A percentile compares a stretch with the other conserved stretches of the same genome.
These are phyloP conservation scores for Agrilus mali DNA, from an alignment of 2,888 invertebrate species.

Conservation along the genomic window DNA sequence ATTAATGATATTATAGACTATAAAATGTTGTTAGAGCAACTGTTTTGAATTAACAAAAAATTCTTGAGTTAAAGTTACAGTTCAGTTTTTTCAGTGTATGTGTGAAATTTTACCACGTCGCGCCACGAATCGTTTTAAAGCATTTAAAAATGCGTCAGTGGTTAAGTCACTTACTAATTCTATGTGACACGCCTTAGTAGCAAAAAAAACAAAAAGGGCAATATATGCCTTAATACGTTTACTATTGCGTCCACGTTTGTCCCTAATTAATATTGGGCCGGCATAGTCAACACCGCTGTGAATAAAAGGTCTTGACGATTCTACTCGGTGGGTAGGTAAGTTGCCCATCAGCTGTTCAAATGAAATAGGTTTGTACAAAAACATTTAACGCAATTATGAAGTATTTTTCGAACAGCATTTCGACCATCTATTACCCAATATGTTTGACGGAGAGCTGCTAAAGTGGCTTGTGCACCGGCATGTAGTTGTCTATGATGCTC, in stretches of 20 bases:
- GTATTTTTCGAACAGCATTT: slow-evolving; percentile 2
- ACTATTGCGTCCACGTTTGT: slow-evolving; percentile 10
- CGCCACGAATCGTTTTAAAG: slow-evolving; percentile 10
- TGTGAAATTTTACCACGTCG: slow-evolving; percentile 8
- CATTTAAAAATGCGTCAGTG: slow-evolving; percentile 10
- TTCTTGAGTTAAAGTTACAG: no score
- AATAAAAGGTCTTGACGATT: slow-evolving; percentile 15
- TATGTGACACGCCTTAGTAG: slow-evolving; percentile 16
- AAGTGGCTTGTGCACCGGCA: slow-evolving; percentile 8
- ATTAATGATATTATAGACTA: no score
- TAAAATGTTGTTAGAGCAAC: no score
- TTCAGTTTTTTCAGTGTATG: slow-evolving; percentile 12
- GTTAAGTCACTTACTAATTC: slow-evolving; percentile 12
- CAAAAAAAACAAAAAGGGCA: slow-evolving; percentile 17
- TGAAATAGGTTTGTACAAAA: slow-evolving; percentile 3
- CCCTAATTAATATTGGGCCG: slow-evolving; percentile 17
- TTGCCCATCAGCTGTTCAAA: slow-evolving; percentile 16
- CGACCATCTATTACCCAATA: slow-evolving; percentile 8
- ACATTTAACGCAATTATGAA: slow-evolving; percentile 6
- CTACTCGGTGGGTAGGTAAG: slow-evolving; percentile 16
- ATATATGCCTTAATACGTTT: slow-evolving; percentile 7
- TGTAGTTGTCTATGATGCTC: slow-evolving; percentile 1
- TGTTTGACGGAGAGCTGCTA: slow-evolving; percentile 6
- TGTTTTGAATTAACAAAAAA: no score
- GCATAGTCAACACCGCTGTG: slow-evolving; percentile 18